Conservation (phyloP, 1,140 invertebrate species). For the Drosophila arizonae region DNA sequence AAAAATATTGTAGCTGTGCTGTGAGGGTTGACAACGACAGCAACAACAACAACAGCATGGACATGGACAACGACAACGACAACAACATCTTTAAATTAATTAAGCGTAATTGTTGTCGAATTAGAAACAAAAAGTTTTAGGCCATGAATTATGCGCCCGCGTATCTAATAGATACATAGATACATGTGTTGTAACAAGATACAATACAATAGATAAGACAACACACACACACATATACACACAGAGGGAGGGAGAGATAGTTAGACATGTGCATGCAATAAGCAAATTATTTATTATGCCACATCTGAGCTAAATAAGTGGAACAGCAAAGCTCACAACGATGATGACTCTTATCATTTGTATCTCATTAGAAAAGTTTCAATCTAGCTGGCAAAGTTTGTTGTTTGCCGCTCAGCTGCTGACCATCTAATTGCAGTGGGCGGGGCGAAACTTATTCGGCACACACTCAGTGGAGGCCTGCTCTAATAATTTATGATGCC, state of each 20-base stretch:
- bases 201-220: conserved; percentile 44
- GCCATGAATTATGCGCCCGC: conserved; percentile 66
- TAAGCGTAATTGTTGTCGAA: conserved; percentile 78
- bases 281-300: conserved; percentile 80
- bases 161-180: conserved; percentile 29
- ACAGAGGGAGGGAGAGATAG: too few species aligned
- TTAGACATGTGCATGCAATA: conserved; percentile 70
- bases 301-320: conserved; percentile 64
- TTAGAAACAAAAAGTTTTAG: conserved; percentile 76
- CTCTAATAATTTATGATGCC: conserved; percentile 73
- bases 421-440: conserved; percentile 18
- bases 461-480: conserved; percentile 2
- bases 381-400: conserved; percentile 53
- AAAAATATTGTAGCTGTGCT: conserved; percentile 47
- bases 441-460: conserved; percentile 37
- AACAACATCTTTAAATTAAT: conserved; percentile 77
- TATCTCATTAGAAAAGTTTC: conserved; percentile 77
- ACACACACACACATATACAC: background rate
- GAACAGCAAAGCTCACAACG: conserved; percentile 51
- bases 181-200: conserved; percentile 64
- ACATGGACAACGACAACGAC: conserved; percentile 24
- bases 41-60: conserved; percentile 24
- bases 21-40: conserved; percentile 15
- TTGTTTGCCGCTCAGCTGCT: conserved; percentile 48
- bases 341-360: conserved; percentile 74